These are phyloP conservation scores for Diaperis boleti DNA, from an alignment of 2,888 invertebrate genomes.

Conservation along the genomic window DNA sequence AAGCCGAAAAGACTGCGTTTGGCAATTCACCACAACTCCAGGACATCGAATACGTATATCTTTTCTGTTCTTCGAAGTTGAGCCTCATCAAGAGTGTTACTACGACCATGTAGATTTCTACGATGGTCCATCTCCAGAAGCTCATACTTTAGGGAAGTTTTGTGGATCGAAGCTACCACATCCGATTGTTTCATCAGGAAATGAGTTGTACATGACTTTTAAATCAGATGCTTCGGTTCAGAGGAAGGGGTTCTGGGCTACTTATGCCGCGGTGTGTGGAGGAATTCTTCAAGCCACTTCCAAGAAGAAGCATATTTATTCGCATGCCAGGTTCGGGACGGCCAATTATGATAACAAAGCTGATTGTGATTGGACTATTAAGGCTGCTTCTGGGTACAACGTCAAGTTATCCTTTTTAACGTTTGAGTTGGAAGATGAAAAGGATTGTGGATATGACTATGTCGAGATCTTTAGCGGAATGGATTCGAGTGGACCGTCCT, in stretches of 20 bases:
- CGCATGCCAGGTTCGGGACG: constrained; percentile 94
- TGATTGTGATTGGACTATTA: constrained; percentile 96
- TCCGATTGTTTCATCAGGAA: constrained; percentile 87
- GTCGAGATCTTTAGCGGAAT: constrained; percentile 94
- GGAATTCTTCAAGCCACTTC: constrained; percentile 87
- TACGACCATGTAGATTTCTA: constrained; percentile 96
- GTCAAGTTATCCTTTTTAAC: constrained; percentile 89
- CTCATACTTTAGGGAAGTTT: constrained; percentile 86
- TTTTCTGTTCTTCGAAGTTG: constrained; percentile 94
- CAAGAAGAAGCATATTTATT: constrained; percentile 87
- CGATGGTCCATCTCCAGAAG: constrained; percentile 91
- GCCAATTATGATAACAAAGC: constrained; percentile 89
- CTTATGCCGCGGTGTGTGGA: constrained; percentile 95
- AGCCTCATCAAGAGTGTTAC: constrained; percentile 96
- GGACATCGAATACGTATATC: constrained; percentile 95
- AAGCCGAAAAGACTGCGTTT: constrained; percentile 96
- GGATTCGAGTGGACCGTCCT: constrained; percentile 83
- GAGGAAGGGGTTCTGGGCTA: constrained; percentile 92
- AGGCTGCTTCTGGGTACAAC: constrained; percentile 83
- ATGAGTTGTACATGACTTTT: constrained; percentile 94
- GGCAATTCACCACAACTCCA: constrained; percentile 96
- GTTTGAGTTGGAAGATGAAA: constrained; percentile 91
- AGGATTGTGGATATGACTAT: constrained; percentile 93
- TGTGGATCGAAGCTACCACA: constrained; percentile 94
- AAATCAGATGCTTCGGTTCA: constrained; percentile 96